Evolutionary conservation across 1,140 invertebrate species (phyloP).

Genomic region (Tetragonula clypearis): DNA sequence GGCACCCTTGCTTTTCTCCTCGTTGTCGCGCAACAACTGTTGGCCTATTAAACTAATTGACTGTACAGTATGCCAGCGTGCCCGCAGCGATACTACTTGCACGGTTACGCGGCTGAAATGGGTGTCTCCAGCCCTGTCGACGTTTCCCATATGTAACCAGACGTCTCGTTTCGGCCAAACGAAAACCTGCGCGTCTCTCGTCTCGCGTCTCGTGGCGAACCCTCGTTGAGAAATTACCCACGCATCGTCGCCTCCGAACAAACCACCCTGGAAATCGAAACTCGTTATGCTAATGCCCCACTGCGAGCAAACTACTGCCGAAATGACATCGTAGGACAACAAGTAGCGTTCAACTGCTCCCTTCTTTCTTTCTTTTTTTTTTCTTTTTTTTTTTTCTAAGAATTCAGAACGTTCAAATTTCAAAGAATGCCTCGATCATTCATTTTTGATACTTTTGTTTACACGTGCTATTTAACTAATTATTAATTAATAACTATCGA

Average conservation of each 20-base stretch:
- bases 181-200: conserved; percentile 60
- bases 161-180: conserved; percentile 27
- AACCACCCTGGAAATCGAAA: conserved; percentile 48
- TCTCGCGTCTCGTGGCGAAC: conserved; percentile 36
- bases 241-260: conserved; percentile 74
- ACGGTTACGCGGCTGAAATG: conserved; percentile 42
- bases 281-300: conserved; percentile 63
- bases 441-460: too few relatives aligned
- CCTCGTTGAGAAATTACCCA: conserved; percentile 71
- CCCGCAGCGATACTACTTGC: conserved; percentile 58
- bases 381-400: too few relatives aligned
- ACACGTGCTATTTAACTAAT: too few relatives aligned
- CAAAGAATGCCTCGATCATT: too few relatives aligned
- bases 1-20: conserved; percentile 54
- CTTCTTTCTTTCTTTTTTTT: too few relatives aligned
- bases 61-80: conserved; percentile 73
- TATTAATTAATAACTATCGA: too few relatives aligned
- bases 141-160: conserved; percentile 29
- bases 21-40: conserved; percentile 75
- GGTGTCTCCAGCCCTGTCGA: conserved; percentile 12
- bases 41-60: conserved; percentile 82
- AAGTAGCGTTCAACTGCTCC: background rate
- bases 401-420: too few relatives aligned
- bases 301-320: background rate
- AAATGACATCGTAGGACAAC: background rate